These are phyloP conservation scores for Plebejus argus DNA, from an alignment of 2,888 invertebrate genomes.

Conservation along the genomic window DNA sequence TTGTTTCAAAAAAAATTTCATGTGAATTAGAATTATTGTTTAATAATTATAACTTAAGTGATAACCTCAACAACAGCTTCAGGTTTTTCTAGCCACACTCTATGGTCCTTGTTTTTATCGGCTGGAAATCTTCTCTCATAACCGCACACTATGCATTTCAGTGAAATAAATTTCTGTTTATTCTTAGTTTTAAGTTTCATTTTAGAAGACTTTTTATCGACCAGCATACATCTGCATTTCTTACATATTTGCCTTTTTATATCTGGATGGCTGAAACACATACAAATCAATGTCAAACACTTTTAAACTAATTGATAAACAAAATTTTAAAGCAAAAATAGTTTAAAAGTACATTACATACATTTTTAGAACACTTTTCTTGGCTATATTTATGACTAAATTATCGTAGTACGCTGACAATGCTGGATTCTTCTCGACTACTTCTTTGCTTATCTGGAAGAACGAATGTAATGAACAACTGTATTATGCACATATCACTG, in stretches of 20 bases:
- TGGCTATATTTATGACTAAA: slow-evolving; percentile 77
- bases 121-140: slow-evolving; percentile 55
- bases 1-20: neutral
- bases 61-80: slow-evolving; percentile 74
- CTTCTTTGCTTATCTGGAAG: slow-evolving; percentile 75
- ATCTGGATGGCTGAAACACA: slow-evolving; percentile 76
- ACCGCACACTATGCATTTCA: slow-evolving; percentile 69
- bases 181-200: slow-evolving; percentile 72
- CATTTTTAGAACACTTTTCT: slow-evolving; percentile 82
- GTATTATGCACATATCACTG: neutral
- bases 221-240: slow-evolving; percentile 76
- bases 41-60: slow-evolving; percentile 40
- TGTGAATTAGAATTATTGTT: neutral
- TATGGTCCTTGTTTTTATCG: slow-evolving; percentile 59
- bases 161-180: slow-evolving; percentile 65
- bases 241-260: slow-evolving; percentile 82
- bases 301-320: neutral
- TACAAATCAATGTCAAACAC: slow-evolving; percentile 13
- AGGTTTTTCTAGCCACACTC: slow-evolving; percentile 76
- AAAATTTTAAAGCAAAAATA: neutral
- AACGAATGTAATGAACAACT: slow-evolving; percentile 23
- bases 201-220: slow-evolving; percentile 74
- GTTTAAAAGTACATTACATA: slow-evolving; percentile 53
- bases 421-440: slow-evolving; percentile 61
- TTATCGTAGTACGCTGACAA: slow-evolving; percentile 80